phyloP scores from a whole-genome alignment of 2,113 vertebrate genomes.

The Sapajus apella region DNA sequence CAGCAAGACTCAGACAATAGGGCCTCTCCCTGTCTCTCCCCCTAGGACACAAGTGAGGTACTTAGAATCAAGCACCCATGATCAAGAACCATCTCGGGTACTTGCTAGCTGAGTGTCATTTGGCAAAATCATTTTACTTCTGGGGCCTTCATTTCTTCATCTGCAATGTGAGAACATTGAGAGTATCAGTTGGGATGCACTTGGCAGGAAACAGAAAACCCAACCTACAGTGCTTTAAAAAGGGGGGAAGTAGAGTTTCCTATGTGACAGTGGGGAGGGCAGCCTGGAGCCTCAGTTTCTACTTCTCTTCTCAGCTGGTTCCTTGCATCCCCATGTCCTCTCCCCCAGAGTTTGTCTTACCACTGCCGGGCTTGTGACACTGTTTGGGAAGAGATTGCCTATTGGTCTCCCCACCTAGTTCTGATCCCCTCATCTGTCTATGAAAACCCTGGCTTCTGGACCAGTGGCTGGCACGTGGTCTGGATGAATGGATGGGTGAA shows the following conservation, averaged over 20 bases:
- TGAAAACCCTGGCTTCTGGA: background rate
- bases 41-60: rapidly evolving
- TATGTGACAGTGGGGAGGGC: no score
- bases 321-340: background rate
- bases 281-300: background rate
- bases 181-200: background rate
- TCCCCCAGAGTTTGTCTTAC: background rate
- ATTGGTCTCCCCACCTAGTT: no score
- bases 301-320: background rate
- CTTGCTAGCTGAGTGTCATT: background rate
- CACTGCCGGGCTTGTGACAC: rapidly evolving
- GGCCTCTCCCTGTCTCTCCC: background rate
- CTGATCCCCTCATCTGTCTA: background rate
- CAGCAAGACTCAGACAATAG: background rate
- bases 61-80: background rate
- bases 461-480: background rate
- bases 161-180: background rate
- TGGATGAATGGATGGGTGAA: background rate
- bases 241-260: background rate
- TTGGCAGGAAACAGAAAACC: background rate
- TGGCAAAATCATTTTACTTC: background rate
- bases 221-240: background rate
- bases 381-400: no score
- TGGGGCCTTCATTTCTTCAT: background rate
- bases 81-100: background rate